Evolutionary conservation across 2,888 invertebrate genomes (phyloP).

Genomic region (Eustalomyia histrio): DNA sequence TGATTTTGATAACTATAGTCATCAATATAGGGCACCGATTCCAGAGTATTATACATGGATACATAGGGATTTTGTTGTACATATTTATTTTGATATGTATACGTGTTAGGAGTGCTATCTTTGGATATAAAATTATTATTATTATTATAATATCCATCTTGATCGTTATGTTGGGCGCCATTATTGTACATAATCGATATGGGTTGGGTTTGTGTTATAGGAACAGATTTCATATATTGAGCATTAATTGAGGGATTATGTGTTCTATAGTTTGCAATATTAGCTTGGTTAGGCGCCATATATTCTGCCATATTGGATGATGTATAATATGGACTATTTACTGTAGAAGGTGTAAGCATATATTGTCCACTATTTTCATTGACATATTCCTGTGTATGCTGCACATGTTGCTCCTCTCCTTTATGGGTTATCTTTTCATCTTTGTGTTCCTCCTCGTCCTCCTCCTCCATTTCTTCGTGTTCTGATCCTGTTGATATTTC

Average conservation of each 20-base stretch:
- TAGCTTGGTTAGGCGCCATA: neutral
- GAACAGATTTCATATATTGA: neutral
- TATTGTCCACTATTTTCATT: neutral
- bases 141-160: slow-evolving; percentile 2
- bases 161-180: neutral
- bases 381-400: neutral
- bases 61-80: slow-evolving; percentile 43
- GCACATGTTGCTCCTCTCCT: neutral
- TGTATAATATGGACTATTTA: neutral
- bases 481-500: slow-evolving; percentile 68
- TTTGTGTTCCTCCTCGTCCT: slow-evolving; percentile 35
- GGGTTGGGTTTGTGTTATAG: slow-evolving; percentile 19
- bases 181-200: slow-evolving; percentile 5
- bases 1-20: slow-evolving; percentile 26
- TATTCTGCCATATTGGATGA: neutral
- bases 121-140: slow-evolving; percentile 36
- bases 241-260: neutral
- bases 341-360: neutral
- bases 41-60: slow-evolving; percentile 24
- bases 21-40: slow-evolving; percentile 28
- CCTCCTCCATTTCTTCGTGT: slow-evolving; percentile 16
- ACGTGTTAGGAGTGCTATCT: slow-evolving; percentile 16
- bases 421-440: neutral
- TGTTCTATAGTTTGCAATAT: neutral
- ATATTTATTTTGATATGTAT: slow-evolving; percentile 16